These are phyloP conservation scores for Uria lomvia DNA, from an alignment of 2,113 vertebrate genomes.

Conservation along the genomic window DNA sequence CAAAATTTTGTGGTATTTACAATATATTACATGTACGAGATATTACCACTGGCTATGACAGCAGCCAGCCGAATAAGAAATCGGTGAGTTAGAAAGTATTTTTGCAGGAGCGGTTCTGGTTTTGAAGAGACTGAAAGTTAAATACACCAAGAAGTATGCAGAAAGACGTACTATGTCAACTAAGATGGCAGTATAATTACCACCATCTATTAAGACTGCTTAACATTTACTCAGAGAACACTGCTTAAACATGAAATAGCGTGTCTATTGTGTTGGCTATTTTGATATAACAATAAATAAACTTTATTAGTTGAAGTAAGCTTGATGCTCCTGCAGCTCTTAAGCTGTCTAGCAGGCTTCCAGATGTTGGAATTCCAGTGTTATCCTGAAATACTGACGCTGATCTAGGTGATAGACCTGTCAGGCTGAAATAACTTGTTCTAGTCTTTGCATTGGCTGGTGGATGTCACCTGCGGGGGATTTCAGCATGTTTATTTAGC, in stretches of 20 bases:
- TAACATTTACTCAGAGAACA: background rate
- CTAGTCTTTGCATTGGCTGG: too few relatives aligned
- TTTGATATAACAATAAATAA: fast-evolving
- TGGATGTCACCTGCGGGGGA: background rate
- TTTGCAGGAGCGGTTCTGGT: background rate
- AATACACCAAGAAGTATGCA: fast-evolving
- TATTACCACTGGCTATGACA: conserved; percentile 91
- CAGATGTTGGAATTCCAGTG: background rate
- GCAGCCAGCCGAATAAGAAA: conserved; percentile 79
- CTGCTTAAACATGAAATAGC: background rate
- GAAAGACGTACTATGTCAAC: fast-evolving
- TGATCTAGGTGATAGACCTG: background rate
- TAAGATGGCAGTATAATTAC: background rate
- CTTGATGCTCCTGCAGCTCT: background rate
- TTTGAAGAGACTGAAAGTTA: background rate
- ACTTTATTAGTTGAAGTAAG: fast-evolving
- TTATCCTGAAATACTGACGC: background rate
- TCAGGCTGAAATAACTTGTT: background rate
- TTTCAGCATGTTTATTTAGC: background rate
- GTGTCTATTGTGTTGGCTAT: fast-evolving
- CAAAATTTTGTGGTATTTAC: conserved; percentile 77
- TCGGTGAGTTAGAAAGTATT: conserved; percentile 71
- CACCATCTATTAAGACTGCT: background rate
- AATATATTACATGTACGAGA: conserved; percentile 82
- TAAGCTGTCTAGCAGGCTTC: background rate